A percentile compares a stretch with the other conserved stretches of the same genome.
Evolutionary conservation across 2,113 vertebrate genomes (phyloP).

Genomic region (Anas platyrhynchos): DNA sequence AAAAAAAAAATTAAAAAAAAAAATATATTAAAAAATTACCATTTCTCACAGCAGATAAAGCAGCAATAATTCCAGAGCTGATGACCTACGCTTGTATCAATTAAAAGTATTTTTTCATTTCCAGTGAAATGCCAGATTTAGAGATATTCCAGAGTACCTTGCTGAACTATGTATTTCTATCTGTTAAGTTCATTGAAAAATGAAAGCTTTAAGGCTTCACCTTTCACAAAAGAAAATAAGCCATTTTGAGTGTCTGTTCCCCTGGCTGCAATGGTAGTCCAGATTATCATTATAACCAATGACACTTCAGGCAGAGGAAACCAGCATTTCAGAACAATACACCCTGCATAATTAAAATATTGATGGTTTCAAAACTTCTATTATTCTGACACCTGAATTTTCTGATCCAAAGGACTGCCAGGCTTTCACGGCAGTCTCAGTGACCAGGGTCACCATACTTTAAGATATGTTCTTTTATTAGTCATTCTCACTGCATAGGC

Average conservation of each 20-base stretch:
- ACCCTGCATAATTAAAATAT: neutral
- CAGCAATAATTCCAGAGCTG: neutral
- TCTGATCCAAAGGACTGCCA: neutral
- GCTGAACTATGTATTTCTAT: neutral
- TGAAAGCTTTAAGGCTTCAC: neutral
- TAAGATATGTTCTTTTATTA: neutral
- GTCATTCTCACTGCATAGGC: neutral
- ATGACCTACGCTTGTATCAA: neutral
- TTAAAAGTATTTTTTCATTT: neutral
- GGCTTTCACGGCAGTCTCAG: neutral
- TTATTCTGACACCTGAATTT: neutral
- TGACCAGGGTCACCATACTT: neutral
- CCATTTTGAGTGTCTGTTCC: neutral
- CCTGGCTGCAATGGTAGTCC: neutral
- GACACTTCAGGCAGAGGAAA: neutral
- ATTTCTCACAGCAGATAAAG: neutral
- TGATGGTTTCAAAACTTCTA: neutral
- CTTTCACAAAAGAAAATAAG: neutral
- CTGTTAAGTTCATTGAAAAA: neutral
- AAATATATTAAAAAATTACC: neutral
- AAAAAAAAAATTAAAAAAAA: neutral
- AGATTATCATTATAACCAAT: neutral
- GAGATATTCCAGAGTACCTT: neutral
- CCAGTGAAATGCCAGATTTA: neutral
- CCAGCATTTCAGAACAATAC: neutral